Conservation (phyloP, 2,797 vertebrate species). For the Mormyrus hasselquistii region DNA sequence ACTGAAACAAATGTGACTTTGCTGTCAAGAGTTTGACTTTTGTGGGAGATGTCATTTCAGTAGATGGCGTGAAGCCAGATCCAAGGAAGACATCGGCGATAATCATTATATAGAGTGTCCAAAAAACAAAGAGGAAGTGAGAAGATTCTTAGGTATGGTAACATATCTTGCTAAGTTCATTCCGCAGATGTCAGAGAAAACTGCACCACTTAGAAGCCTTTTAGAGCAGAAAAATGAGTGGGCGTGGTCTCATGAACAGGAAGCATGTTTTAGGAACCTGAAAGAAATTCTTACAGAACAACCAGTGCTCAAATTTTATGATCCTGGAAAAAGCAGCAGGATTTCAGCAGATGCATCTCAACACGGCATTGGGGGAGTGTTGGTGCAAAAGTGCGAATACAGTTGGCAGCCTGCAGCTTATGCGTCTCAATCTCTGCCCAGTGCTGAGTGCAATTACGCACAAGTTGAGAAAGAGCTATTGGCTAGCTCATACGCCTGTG, state of each 20-base stretch:
- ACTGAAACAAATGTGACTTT: neutral
- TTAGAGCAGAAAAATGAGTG: neutral
- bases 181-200: neutral
- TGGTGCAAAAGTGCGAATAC: neutral
- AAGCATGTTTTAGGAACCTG: neutral
- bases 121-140: neutral
- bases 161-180: neutral
- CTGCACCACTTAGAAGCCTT: neutral
- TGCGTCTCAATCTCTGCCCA: neutral
- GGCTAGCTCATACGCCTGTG: neutral
- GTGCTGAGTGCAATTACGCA: neutral
- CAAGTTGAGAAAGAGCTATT: conserved; percentile 19
- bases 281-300: neutral
- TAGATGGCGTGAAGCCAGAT: neutral
- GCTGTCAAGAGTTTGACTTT: neutral
- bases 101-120: neutral
- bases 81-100: conserved; percentile 30
- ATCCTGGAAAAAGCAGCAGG: neutral
- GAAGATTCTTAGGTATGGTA: conserved; percentile 18
- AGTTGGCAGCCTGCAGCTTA: neutral
- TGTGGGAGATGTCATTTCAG: neutral
- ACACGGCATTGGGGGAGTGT: no score
- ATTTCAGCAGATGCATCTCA: neutral
- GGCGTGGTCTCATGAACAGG: neutral
- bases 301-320: neutral